Conservation (phyloP, 92 coral and sea anemone genomes). For the Epizoanthus rinbou region DNA sequence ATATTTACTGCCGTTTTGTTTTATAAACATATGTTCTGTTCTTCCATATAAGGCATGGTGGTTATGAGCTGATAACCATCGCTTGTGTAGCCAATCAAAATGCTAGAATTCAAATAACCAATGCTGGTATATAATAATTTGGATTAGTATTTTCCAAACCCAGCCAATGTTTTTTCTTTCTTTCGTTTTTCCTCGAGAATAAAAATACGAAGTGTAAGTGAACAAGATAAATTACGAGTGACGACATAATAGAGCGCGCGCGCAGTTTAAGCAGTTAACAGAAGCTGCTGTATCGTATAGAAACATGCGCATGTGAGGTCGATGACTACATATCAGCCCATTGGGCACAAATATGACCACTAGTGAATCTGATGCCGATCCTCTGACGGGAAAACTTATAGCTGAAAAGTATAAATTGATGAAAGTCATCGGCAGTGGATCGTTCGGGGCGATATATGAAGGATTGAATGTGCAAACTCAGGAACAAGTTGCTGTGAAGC, state of each 20-base stretch:
- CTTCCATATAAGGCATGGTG: too few relatives aligned
- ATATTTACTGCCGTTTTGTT: too few relatives aligned
- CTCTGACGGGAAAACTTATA: conserved; percentile 40
- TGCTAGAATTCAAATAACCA: too few relatives aligned
- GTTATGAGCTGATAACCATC: too few relatives aligned
- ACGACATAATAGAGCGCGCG: conserved; percentile 32
- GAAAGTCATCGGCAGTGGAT: conserved; percentile 71
- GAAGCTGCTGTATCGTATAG: background rate
- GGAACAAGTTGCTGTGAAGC: conserved; percentile 72
- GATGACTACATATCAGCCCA: too few relatives aligned
- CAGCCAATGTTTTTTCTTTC: too few relatives aligned
- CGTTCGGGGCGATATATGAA: conserved; percentile 70
- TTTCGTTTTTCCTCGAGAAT: too few relatives aligned
- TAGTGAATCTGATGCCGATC: conserved; percentile 11
- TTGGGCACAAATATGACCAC: conserved; percentile 43
- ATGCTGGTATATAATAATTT: too few relatives aligned
- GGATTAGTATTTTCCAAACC: too few relatives aligned
- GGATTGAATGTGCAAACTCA: conserved; percentile 57
- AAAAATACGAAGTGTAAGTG: too few relatives aligned
- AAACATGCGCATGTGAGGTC: background rate
- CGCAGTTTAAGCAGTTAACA: background rate
- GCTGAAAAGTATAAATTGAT: conserved; percentile 59
- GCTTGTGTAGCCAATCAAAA: too few relatives aligned
- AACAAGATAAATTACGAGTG: background rate
- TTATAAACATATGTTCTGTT: too few relatives aligned